Evolutionary conservation across 2,113 vertebrate genomes (phyloP).

Genomic region (Macquaria australasica): DNA sequence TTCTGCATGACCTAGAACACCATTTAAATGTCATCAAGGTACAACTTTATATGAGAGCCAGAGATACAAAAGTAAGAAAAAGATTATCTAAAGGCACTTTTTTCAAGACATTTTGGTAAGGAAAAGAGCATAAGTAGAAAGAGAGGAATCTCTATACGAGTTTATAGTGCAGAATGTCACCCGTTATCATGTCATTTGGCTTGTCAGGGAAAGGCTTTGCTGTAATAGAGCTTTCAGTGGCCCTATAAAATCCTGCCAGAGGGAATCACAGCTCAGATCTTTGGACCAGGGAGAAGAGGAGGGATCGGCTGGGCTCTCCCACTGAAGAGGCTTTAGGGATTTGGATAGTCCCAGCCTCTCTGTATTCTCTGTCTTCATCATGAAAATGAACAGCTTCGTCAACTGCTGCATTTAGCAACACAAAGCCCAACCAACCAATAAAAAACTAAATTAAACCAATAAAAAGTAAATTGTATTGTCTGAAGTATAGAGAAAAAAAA

Average conservation of each 20-base stretch:
- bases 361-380: constrained; percentile 31
- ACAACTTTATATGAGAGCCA: not conserved
- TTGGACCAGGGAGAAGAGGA: constrained; percentile 40
- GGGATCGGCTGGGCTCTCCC: constrained; percentile 34
- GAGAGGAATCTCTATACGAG: constrained; percentile 4
- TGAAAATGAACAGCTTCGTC: constrained; percentile 36
- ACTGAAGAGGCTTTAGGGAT: constrained; percentile 56
- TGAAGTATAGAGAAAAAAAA: constrained; percentile 17
- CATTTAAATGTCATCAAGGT: constrained; percentile 34
- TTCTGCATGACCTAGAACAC: constrained; percentile 5
- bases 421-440: constrained; percentile 25
- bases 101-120: constrained; percentile 1
- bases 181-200: constrained; percentile 58
- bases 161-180: constrained; percentile 46
- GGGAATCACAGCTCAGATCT: constrained; percentile 69
- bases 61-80: not conserved
- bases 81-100: constrained; percentile 14
- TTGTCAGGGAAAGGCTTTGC: constrained; percentile 58
- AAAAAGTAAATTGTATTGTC: not conserved
- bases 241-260: constrained; percentile 58
- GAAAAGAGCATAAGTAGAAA: constrained; percentile 18
- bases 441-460: constrained; percentile 9
- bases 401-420: constrained; percentile 29
- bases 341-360: constrained; percentile 42
- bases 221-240: constrained; percentile 66